Percentiles rank a stretch among this genome's conserved stretches.
Conservation (phyloP, 1,140 invertebrate genomes). For the Propsilocerus akamusi region DNA sequence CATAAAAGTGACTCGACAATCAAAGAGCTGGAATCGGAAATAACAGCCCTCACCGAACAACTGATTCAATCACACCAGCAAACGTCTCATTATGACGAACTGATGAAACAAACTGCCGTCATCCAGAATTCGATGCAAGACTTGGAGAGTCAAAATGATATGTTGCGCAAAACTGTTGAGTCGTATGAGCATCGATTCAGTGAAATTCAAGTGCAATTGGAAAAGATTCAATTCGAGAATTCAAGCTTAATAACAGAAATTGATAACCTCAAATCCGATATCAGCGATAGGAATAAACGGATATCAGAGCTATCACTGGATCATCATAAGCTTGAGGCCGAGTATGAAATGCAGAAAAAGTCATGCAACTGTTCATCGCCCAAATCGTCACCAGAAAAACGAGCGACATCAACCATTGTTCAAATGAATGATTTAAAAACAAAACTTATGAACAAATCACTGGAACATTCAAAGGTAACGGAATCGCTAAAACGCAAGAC, state of each 20-base stretch:
- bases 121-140: not conserved
- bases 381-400: not conserved
- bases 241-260: not conserved
- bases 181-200: not conserved
- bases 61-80: not conserved
- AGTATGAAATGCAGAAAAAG: not conserved
- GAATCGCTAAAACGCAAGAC: not conserved
- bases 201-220: not conserved
- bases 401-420: not conserved
- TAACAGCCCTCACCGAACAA: not conserved
- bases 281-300: not conserved
- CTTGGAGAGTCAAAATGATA: constrained; percentile 5
- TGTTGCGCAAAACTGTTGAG: not conserved
- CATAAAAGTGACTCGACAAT: not conserved
- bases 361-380: not conserved
- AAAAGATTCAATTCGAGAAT: not conserved
- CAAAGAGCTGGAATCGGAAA: not conserved
- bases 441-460: not conserved
- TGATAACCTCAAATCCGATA: not conserved
- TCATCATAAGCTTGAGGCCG: not conserved
- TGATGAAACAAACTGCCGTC: constrained; percentile 1
- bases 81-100: not conserved
- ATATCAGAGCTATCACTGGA: not conserved
- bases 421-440: not conserved
- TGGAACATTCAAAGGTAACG: not conserved